phyloP scores from a whole-genome alignment of 2,888 invertebrate genomes.

The Drosophila colorata region DNA sequence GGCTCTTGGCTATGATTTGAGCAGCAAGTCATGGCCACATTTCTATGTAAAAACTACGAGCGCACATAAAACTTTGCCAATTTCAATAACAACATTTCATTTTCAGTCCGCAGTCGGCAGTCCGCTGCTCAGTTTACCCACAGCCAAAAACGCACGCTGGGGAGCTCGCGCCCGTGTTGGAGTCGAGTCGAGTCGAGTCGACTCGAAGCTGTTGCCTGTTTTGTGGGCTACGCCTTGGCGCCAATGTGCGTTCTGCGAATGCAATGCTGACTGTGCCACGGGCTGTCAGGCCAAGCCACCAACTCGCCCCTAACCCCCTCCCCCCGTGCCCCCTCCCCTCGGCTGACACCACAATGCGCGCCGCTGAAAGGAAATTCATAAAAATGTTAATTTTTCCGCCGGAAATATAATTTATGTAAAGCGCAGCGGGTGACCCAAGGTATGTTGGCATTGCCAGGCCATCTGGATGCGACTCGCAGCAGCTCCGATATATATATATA shows the following conservation, averaged over 20 bases:
- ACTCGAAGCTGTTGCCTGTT: slow-evolving; percentile 48
- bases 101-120: slow-evolving; percentile 69
- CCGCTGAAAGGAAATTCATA: slow-evolving; percentile 80
- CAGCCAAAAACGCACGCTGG: slow-evolving; percentile 58
- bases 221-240: slow-evolving; percentile 61
- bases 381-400: slow-evolving; percentile 81
- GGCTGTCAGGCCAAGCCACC: slow-evolving; percentile 33
- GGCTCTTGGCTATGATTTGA: slow-evolving; percentile 46
- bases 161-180: too few species aligned
- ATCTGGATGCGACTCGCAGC: slow-evolving; percentile 4
- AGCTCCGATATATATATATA: slow-evolving; percentile 29
- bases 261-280: slow-evolving; percentile 46
- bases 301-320: slow-evolving; percentile 4
- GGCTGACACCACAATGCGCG: slow-evolving; percentile 75
- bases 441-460: slow-evolving; percentile 30
- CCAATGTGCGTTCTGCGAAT: slow-evolving; percentile 66
- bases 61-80: slow-evolving; percentile 78
- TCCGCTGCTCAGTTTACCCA: too few species aligned
- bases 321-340: slow-evolving; percentile 14
- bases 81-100: slow-evolving; percentile 79
- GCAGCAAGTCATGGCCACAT: slow-evolving; percentile 75
- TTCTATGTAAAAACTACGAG: slow-evolving; percentile 74
- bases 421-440: slow-evolving; percentile 76
- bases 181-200: slow-evolving; percentile 20
- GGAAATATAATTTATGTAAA: slow-evolving; percentile 82